phyloP scores from a whole-genome alignment of 2,797 vertebrate genomes.

The Silurus aristotelis region DNA sequence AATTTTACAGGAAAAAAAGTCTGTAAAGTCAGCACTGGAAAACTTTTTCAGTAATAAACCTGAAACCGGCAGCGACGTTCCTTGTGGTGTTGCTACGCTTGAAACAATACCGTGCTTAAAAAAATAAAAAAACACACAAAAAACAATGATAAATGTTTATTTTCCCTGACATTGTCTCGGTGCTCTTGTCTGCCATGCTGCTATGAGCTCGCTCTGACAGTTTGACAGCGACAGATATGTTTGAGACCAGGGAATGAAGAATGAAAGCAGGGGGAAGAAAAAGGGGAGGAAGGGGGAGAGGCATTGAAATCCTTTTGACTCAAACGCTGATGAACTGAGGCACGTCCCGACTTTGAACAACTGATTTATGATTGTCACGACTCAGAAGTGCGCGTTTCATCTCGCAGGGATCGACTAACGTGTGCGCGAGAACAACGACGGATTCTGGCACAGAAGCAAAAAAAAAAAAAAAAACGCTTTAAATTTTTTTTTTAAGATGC shows the following conservation, averaged over 20 bases:
- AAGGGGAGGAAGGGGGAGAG: background rate
- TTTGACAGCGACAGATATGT: conserved; percentile 57
- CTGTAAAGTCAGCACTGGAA: too few relatives aligned
- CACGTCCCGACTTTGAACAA: conserved; percentile 46
- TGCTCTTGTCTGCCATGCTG: conserved; percentile 25
- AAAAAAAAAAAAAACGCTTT: background rate
- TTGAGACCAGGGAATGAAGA: conserved; percentile 46
- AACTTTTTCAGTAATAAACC: background rate
- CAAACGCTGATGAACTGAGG: conserved; percentile 24
- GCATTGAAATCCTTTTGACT: conserved; percentile 11
- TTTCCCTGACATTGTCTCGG: conserved; percentile 33
- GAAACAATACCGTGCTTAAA: background rate
- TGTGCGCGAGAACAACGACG: conserved; percentile 42
- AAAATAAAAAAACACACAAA: too few relatives aligned
- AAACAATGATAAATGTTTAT: conserved; percentile 48
- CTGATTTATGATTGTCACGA: conserved; percentile 54
- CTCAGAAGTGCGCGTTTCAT: conserved; percentile 50
- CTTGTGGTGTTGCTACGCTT: conserved; percentile 13
- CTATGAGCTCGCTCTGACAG: conserved; percentile 48
- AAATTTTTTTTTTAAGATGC: conserved; percentile 5
- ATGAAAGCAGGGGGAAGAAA: conserved; percentile 31
- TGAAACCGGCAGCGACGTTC: background rate
- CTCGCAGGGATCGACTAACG: conserved; percentile 60
- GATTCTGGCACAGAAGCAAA: background rate
- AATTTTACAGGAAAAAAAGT: background rate